Base-by-base conservation (phyloP, 2,888 invertebrate genomes). In the Uloborus plumipes region DNA sequence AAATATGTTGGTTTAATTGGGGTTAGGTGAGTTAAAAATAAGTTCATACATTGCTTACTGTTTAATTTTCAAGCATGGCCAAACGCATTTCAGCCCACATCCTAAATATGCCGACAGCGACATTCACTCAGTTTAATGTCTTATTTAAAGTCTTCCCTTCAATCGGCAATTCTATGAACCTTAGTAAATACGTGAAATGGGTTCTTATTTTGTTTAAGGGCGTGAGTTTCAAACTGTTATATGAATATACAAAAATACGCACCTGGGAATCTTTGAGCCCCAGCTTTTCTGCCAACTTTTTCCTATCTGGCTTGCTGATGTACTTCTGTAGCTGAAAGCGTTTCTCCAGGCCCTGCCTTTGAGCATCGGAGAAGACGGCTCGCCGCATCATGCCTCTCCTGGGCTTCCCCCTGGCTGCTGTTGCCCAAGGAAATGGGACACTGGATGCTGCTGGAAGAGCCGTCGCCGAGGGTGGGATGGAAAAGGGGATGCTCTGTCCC, bases 211-310 rank as follows among this genome's bases (percentile, higher is more conserved):
- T 26, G 2, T 26, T 26, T 26, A 26, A 26, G 26, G 26, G 2
- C 26, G 26, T 26, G 26, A 26, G 26, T 4, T 26, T 26, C 26
- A 26, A 26, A 26, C 26, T 2, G 39, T 39, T 39, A 11, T 7
- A 39, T 39, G 11, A 39, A 39, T 11, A 6, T 2, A 11, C 9
- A 39, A 39, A 39, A 39, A 11, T 39, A 11, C 6, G 91, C 88
- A 98, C 98, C 94, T 98, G 98, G 85, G 98, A 98, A 88, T 99
- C 98, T 89, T 98, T 98, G 14, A 99, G 92, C 14, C 97, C 98
- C 67, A 99, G 91, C 89, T 97, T 96, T 89, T 97, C 97, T 0
- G 99, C 98, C 84, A 99, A 90, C 88, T 98, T 97, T 92, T 98
- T 98, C 89, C 99, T 92, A 89, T 99, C 98, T 0, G 98, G 98